Percentiles rank a stretch among this genome's conserved stretches.
Evolutionary conservation across 2,888 invertebrate genomes (phyloP).

Genomic region (Dorcus parallelipipedus): DNA sequence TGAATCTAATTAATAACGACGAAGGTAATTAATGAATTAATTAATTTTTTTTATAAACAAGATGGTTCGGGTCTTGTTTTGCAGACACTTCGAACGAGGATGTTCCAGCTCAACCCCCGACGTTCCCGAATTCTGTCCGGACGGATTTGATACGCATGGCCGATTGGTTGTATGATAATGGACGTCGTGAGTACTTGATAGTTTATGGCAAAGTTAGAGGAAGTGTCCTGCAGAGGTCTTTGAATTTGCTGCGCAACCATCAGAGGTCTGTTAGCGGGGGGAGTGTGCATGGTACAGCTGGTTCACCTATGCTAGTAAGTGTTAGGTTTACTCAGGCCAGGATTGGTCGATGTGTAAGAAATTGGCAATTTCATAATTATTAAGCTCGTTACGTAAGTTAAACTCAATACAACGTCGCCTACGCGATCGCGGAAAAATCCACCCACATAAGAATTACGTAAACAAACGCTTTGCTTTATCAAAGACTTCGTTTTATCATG

Average conservation of each 20-base stretch:
- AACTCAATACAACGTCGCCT: no score
- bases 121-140: slow-evolving; percentile 66
- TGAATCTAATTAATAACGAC: slow-evolving; percentile 83
- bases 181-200: slow-evolving; percentile 69
- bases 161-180: slow-evolving; percentile 79
- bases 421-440: no score
- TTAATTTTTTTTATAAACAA: not conserved
- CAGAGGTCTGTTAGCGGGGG: slow-evolving; percentile 75
- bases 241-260: slow-evolving; percentile 75
- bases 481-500: no score
- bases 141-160: slow-evolving; percentile 76
- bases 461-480: no score
- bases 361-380: no score
- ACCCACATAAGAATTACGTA: no score
- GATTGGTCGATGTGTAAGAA: no score
- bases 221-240: slow-evolving; percentile 69
- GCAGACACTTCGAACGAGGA: slow-evolving; percentile 50
- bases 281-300: slow-evolving; percentile 59
- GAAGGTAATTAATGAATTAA: slow-evolving; percentile 59
- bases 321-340: no score
- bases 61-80: not conserved
- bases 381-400: no score
- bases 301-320: slow-evolving; percentile 62
- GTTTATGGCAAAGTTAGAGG: slow-evolving; percentile 75
- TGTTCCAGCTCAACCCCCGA: slow-evolving; percentile 59